These are phyloP conservation scores for Chesias legatella DNA, from an alignment of 2,888 invertebrate genomes.

Conservation along the genomic window DNA sequence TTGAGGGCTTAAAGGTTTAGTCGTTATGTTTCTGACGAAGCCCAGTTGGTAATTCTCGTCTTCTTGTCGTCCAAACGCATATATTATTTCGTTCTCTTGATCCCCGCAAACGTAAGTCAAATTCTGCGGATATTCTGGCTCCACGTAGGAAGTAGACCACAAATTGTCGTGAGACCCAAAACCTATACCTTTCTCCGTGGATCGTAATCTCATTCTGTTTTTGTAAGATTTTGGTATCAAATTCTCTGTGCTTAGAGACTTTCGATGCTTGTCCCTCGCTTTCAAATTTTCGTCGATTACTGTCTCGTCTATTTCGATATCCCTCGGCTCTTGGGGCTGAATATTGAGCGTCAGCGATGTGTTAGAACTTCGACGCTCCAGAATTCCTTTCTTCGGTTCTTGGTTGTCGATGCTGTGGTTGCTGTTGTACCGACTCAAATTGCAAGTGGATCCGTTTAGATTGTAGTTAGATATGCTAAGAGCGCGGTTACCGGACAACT, in stretches of 20 bases:
- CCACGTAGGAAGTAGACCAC: slow-evolving; percentile 67
- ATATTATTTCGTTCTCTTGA: slow-evolving; percentile 74
- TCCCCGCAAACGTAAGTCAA: slow-evolving; percentile 71
- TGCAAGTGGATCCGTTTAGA: slow-evolving; percentile 73
- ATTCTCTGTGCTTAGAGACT: slow-evolving; percentile 83
- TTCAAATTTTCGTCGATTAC: slow-evolving; percentile 57
- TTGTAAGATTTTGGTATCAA: slow-evolving; percentile 76
- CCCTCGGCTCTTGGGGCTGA: slow-evolving; percentile 66
- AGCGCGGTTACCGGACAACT: slow-evolving; percentile 67
- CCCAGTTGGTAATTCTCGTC: slow-evolving; percentile 56
- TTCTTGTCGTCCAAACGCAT: slow-evolving; percentile 68
- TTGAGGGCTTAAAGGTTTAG: slow-evolving; percentile 83
- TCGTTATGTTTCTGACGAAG: slow-evolving; percentile 79
- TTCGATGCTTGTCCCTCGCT: slow-evolving; percentile 69
- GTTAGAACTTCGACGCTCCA: slow-evolving; percentile 89
- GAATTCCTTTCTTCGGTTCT: slow-evolving; percentile 81
- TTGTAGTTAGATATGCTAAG: slow-evolving; percentile 77
- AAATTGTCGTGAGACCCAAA: slow-evolving; percentile 77
- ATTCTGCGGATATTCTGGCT: slow-evolving; percentile 62
- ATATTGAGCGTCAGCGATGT: slow-evolving; percentile 87
- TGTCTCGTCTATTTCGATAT: slow-evolving; percentile 68
- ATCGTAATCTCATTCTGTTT: slow-evolving; percentile 53
- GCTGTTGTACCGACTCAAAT: slow-evolving; percentile 71
- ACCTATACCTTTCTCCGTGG: slow-evolving; percentile 52
- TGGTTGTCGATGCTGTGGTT: slow-evolving; percentile 70